Conservation (phyloP, 2,797 vertebrate species). For the Mionectes olivaceus region DNA sequence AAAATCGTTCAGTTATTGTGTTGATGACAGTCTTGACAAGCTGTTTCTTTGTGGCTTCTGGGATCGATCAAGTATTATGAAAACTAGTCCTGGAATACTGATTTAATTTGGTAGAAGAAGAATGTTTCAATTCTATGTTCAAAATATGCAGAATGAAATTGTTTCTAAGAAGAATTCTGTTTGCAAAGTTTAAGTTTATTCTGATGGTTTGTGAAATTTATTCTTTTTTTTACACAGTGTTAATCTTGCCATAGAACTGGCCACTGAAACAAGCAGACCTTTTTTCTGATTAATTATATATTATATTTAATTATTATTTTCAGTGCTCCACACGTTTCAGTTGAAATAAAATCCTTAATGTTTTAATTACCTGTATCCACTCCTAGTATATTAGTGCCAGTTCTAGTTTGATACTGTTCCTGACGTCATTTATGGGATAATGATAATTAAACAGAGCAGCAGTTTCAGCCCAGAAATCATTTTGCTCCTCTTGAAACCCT, state of each 20-base stretch:
- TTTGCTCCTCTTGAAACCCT: background rate
- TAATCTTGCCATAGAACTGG: background rate
- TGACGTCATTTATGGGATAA: background rate
- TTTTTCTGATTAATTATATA: background rate
- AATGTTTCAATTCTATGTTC: background rate
- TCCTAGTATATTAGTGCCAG: background rate
- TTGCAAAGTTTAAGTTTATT: background rate
- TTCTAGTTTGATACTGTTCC: background rate
- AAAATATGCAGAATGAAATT: background rate
- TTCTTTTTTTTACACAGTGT: background rate
- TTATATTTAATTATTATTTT: background rate
- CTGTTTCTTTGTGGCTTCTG: background rate
- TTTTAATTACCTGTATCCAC: background rate
- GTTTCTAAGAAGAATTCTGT: background rate
- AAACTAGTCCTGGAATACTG: background rate
- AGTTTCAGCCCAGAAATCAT: background rate
- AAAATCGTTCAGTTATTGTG: background rate
- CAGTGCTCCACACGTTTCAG: background rate
- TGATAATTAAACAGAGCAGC: constrained; percentile 3
- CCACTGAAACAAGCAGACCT: background rate
- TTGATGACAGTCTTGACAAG: background rate
- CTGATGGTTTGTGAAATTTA: background rate
- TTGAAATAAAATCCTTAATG: background rate
- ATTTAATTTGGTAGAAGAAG: background rate
- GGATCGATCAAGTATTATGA: background rate